Conservation (phyloP, 2,888 invertebrate genomes). For the Sussaba pulchella region DNA sequence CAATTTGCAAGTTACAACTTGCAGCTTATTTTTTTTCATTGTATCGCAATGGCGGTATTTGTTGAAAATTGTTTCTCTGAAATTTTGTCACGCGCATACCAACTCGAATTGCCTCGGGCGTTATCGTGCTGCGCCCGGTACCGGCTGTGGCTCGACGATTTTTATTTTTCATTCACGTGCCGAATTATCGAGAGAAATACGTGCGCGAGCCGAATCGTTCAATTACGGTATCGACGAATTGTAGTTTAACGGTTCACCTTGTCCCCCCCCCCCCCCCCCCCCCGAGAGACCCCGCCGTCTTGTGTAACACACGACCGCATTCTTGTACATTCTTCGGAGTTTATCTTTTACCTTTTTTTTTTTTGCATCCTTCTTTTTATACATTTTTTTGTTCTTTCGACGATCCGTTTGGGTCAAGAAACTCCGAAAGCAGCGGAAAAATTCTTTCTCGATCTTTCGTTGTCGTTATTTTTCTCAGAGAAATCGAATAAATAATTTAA, state of each 20-base stretch:
- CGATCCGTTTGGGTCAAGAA: constrained; percentile 20
- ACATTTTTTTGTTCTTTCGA: constrained; percentile 2
- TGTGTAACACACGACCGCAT: constrained; percentile 8
- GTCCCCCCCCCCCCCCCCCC: too few species aligned
- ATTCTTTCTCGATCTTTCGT: neutral
- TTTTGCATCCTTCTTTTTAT: neutral
- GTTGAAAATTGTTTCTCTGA: too few species aligned
- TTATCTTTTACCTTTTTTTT: neutral
- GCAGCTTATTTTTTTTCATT: too few species aligned
- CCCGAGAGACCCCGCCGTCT: too few species aligned
- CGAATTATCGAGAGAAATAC: neutral
- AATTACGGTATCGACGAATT: constrained; percentile 17
- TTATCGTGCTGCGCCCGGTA: too few species aligned
- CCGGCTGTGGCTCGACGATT: too few species aligned
- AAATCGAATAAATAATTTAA: neutral
- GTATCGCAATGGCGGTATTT: too few species aligned
- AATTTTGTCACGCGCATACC: too few species aligned
- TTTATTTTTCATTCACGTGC: constrained; percentile 11
- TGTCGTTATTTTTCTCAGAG: neutral
- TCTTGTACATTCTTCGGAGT: constrained; percentile 5
- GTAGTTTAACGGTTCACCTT: constrained; percentile 1
- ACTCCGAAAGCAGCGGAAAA: neutral
- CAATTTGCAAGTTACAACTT: too few species aligned
- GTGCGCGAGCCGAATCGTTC: neutral
- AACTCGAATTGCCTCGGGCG: too few species aligned